phyloP scores from a whole-genome alignment of 2,113 vertebrate genomes.

The Upupa epops region DNA sequence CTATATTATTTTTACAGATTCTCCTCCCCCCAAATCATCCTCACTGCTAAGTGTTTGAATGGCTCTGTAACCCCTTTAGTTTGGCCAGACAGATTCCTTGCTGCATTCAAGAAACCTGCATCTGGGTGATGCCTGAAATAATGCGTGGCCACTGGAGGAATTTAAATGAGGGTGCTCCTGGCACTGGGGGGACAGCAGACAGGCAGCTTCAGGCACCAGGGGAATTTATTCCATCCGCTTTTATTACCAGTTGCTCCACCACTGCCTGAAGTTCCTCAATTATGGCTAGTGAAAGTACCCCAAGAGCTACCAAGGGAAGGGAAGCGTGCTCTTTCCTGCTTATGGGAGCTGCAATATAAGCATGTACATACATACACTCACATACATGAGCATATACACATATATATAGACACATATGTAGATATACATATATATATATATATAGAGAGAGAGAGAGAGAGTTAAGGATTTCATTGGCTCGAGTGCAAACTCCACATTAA shows the following conservation, averaged over 20 bases:
- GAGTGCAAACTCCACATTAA: neutral
- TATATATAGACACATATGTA: no score
- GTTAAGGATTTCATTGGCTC: neutral
- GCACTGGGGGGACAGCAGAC: slow-evolving; percentile 30
- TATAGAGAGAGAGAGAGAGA: neutral
- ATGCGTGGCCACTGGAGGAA: neutral
- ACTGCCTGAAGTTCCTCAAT: slow-evolving; percentile 6
- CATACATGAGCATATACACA: no score
- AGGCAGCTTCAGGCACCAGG: slow-evolving; percentile 12
- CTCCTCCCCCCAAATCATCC: neutral
- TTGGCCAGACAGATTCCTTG: neutral
- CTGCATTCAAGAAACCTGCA: neutral
- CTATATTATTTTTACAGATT: neutral
- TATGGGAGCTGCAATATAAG: neutral
- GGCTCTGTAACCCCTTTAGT: neutral
- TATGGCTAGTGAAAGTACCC: neutral
- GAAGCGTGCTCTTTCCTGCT: neutral
- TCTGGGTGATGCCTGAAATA: neutral
- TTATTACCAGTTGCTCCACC: neutral
- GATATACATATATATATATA: no score
- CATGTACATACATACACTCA: no score
- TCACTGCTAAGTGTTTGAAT: neutral
- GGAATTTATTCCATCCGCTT: slow-evolving; percentile 21
- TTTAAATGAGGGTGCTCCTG: neutral
- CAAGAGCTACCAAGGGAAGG: neutral